Base-by-base conservation (phyloP, 2,113 vertebrate genomes). In the Aramus guarauna region DNA sequence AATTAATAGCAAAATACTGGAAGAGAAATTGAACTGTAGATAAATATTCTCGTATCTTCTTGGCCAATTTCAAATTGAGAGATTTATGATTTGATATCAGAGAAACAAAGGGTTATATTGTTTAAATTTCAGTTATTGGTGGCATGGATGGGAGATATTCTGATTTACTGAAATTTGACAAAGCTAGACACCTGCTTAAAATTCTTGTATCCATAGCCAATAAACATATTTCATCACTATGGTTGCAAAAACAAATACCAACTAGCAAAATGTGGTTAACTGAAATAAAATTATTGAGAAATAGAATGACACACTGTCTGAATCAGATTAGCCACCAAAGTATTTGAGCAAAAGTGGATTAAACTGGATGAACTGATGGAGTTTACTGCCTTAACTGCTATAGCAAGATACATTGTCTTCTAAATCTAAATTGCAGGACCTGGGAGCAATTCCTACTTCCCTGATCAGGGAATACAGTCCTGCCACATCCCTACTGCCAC, bases 221-320 rank as follows among this genome's bases (percentile, higher is more conserved):
- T 84, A 92, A 90, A 75, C 37, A 71, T 81, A 78, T 92, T 96
- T 90, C 76, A 95, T 96, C 79, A 29, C 88, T 93, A 88, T 94
- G 92, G 88, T 48, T 96, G 56, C 94, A 94, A 84, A 95, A 96
- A 74, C 85, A 97, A 96, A 96, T 86, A 86, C 34, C 2, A 5
- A 72, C 64, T 48, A 84, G 52, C 55, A 88, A 94, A 96, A 85
- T 92, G 93, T 93, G 88, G 85, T 89, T 94, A 78, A 88, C 60
- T 63, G 76, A 86, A 91, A 94, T 90, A 37, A 94, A 94, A 87
- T 81, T 64, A 78, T 89, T 95, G 95, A 94, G 94, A 96, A 96
- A 96, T 53, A 58, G 43, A 95, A 96, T 85, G 85, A 78, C 85
- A 96, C n/a, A 72, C 18, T 62, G 68, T 84, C 92, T 94, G 91